phyloP scores from a whole-genome alignment of 92 coral and sea anemone genomes.

The Siderastrea siderea region DNA sequence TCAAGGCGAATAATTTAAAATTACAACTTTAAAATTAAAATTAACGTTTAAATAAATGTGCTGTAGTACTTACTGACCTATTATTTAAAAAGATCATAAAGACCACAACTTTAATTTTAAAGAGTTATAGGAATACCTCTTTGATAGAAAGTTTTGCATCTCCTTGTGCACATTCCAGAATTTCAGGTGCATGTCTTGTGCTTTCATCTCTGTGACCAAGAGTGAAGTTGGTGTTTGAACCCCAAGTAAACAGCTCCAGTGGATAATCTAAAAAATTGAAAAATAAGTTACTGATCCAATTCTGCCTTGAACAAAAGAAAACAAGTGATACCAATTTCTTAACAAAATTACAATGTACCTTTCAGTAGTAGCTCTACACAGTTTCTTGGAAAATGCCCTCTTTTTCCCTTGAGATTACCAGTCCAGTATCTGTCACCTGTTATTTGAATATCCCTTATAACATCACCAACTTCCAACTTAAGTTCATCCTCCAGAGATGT shows the following conservation, averaged over 20 bases:
- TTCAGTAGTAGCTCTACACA: conserved; percentile 55
- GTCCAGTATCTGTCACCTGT: conserved; percentile 62
- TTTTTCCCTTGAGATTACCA: conserved; percentile 45
- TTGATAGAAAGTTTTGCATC: conserved; percentile 59
- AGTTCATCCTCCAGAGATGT: conserved; percentile 70
- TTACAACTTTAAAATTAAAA: too few species aligned
- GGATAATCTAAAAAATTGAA: conserved; percentile 13
- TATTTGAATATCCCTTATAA: conserved; percentile 57
- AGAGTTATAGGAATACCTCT: conserved; percentile 55
- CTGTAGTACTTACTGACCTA: too few species aligned
- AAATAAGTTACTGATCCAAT: not conserved
- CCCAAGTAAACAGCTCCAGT: conserved; percentile 83
- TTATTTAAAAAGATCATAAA: not conserved
- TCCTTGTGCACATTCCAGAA: conserved; percentile 72
- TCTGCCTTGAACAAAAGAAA: not conserved
- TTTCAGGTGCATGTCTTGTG: conserved; percentile 83
- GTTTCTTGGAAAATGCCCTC: conserved; percentile 71
- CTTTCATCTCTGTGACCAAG: conserved; percentile 94
- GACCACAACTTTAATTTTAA: not conserved
- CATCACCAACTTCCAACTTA: conserved; percentile 51
- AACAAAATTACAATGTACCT: conserved; percentile 34
- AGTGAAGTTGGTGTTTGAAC: conserved; percentile 95
- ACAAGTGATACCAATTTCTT: not conserved
- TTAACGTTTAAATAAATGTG: too few species aligned
- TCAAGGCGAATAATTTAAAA: too few species aligned